Base-by-base conservation (phyloP, 1,140 invertebrate species). In the Phthorimaea operculella region DNA sequence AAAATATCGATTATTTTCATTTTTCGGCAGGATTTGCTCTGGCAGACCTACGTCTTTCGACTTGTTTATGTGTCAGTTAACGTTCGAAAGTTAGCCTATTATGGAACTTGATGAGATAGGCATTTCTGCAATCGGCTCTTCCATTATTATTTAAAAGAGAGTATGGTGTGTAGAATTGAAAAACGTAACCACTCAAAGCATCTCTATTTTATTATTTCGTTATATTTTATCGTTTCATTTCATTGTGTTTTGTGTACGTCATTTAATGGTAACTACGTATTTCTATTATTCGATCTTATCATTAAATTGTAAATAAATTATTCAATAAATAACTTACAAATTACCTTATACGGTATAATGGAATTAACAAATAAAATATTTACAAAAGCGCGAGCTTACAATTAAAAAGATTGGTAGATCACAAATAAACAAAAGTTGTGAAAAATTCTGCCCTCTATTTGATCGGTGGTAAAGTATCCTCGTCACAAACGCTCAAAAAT, bases 191-290 rank as follows among this genome's bases (percentile, higher is more conserved):
- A 49, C 52, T 58, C 14, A 55, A 64, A 64, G 55, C 62, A 60
- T 50, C 15, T 50, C 15, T 61, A 53, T 55, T 28, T 14, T 55
- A 50, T 55, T 51, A 54, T 64, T 57, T 55, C 34, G 45, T 57
- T 47, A 53, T 36, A 57, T 49, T 48, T 64, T 54, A 39, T 60
- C 52, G n/a, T 53, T 39, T 57, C 45, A 48, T 34, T 57, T 51
- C 53, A 54, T 56, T 57, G 28, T 21, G 36, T 52, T 21, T 14
- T 53, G 33, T 52, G 47, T 53, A 57, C 55, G 39, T 51, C 8
- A 42, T 55, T 72, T 63, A 72, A 66, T 79, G 76, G 76, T 79
- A 79, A 79, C 76, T 74, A 75, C 57, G 66, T 51, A 52, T 11
- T 50, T 50, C 48, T 50, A 50, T 50, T 6, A 2, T 50, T 21